Conservation (phyloP, 2,113 vertebrate species). For the Cyprinodon tularosa region DNA sequence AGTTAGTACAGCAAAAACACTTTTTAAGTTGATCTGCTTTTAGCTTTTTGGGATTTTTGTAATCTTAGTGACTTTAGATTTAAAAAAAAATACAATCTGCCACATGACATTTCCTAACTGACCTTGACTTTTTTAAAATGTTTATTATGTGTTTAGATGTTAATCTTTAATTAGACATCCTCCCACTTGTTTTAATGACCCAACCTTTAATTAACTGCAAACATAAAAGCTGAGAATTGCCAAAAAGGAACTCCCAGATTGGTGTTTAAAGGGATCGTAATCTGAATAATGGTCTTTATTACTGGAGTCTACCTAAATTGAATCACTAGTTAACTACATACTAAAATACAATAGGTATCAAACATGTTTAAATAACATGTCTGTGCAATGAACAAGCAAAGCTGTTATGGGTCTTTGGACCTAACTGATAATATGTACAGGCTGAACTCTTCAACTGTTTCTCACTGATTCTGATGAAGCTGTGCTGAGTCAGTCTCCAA, state of each 20-base stretch:
- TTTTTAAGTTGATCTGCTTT: too few species aligned
- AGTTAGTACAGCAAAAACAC: too few species aligned
- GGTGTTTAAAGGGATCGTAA: neutral
- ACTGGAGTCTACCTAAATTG: neutral
- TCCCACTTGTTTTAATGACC: neutral
- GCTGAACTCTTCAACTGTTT: conserved; percentile 14
- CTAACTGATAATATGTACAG: neutral
- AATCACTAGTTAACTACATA: neutral
- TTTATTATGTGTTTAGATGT: too few species aligned
- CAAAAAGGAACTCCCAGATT: neutral
- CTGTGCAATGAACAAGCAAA: neutral
- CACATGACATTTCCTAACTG: too few species aligned
- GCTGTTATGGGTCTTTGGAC: neutral
- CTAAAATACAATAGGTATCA: neutral
- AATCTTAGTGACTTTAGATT: too few species aligned
- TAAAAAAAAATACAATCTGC: too few species aligned
- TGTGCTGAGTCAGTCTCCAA: conserved; percentile 37
- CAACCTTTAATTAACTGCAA: conserved; percentile 19
- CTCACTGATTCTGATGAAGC: conserved; percentile 26
- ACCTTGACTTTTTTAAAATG: too few species aligned
- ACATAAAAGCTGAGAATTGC: neutral
- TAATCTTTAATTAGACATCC: neutral
- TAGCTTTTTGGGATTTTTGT: too few species aligned
- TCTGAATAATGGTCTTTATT: neutral
- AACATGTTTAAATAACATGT: neutral